Conservation (phyloP, 2,888 invertebrate species). For the Nebria brevicollis region DNA sequence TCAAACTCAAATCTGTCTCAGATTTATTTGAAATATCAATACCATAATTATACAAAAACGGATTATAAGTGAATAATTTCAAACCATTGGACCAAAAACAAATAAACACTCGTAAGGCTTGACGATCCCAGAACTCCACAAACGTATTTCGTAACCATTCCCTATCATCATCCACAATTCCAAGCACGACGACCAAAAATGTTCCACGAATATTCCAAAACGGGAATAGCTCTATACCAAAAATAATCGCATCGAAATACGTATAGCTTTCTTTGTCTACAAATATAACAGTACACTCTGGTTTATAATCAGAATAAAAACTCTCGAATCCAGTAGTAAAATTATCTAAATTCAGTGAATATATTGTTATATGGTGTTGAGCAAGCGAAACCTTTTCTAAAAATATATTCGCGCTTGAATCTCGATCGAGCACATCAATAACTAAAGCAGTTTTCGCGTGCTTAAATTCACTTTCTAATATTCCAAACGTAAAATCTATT, state of each 20-base stretch:
- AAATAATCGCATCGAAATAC: slow-evolving; percentile 18
- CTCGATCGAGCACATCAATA: no score
- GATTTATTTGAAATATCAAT: slow-evolving; percentile 10
- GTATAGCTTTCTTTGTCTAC: slow-evolving; percentile 12
- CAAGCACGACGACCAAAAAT: slow-evolving; percentile 9
- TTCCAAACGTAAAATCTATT: no score
- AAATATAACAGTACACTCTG: slow-evolving; percentile 20
- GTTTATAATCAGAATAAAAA: not conserved
- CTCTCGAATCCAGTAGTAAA: no score
- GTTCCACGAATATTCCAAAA: slow-evolving; percentile 20
- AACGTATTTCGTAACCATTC: slow-evolving; percentile 26
- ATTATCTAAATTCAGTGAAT: no score
- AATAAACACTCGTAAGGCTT: slow-evolving; percentile 17
- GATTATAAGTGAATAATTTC: slow-evolving; percentile 28
- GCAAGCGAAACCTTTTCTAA: no score
- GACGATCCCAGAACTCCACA: slow-evolving; percentile 22
- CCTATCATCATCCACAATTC: not conserved
- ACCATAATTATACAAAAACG: slow-evolving; percentile 24
- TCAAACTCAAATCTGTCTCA: not conserved
- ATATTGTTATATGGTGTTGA: no score
- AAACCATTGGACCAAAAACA: slow-evolving; percentile 23
- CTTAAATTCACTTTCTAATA: no score
- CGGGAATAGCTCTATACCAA: not conserved
- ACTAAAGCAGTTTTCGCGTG: no score
- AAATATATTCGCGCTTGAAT: no score